A percentile compares a stretch with the other conserved stretches of the same genome.
phyloP scores from a whole-genome alignment of 2,888 invertebrate genomes.

The Acanthococcus lagerstroemiae region DNA sequence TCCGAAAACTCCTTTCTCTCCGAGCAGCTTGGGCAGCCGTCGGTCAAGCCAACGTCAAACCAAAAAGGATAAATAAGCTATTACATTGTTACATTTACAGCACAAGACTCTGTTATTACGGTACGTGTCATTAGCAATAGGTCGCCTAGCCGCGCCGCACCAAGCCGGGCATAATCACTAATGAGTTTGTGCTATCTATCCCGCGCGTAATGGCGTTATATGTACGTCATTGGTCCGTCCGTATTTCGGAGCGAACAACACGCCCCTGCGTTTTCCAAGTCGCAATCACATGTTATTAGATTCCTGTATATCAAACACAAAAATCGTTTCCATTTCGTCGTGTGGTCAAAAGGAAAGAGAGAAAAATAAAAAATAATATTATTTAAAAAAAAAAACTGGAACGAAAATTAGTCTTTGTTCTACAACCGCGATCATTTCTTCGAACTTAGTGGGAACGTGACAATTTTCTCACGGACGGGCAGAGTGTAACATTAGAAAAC shows the following conservation, averaged over 20 bases:
- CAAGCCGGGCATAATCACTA: conserved; percentile 10
- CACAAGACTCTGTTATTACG: conserved; percentile 15
- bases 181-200: conserved; percentile 25
- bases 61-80: conserved; percentile 28
- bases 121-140: conserved; percentile 29
- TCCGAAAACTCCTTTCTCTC: not conserved
- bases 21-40: no score
- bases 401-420: no score
- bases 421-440: no score
- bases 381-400: no score
- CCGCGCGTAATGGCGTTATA: conserved; percentile 25
- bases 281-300: not conserved
- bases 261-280: conserved; percentile 4
- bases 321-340: no score
- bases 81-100: conserved; percentile 29
- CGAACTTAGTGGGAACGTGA: no score
- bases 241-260: not conserved
- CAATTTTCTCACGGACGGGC: no score
- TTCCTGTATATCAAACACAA: not conserved
- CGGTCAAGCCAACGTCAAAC: not conserved
- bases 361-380: no score
- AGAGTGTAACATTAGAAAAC: no score
- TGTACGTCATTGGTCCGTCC: conserved; percentile 26
- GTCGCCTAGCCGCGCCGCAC: no score
- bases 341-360: no score